phyloP scores from a whole-genome alignment of 2,888 invertebrate species.

The Quadroppia sp. region DNA sequence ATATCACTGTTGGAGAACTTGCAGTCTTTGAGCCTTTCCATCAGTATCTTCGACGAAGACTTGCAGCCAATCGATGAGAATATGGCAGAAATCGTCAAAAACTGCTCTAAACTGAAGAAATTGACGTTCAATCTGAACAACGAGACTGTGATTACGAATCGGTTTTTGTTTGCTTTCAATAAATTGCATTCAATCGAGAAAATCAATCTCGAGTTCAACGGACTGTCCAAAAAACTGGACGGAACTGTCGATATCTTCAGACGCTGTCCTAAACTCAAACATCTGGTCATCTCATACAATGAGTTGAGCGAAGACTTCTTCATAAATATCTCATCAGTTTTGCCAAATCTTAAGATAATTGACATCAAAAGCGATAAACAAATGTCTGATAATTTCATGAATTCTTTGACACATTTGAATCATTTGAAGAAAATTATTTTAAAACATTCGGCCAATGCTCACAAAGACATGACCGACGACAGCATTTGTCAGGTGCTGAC shows the following conservation, averaged over 20 bases:
- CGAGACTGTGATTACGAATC: slow-evolving; percentile 19
- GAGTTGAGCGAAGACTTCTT: slow-evolving; percentile 26
- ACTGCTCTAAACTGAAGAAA: slow-evolving; percentile 14
- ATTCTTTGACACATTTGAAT: neutral
- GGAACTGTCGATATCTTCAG: slow-evolving; percentile 16
- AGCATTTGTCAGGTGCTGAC: neutral
- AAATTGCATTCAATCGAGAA: slow-evolving; percentile 25
- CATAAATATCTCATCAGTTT: slow-evolving; percentile 1
- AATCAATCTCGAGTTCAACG: slow-evolving; percentile 26
- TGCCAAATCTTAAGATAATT: slow-evolving; percentile 11
- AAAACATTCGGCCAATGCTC: slow-evolving; percentile 1
- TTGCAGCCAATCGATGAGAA: slow-evolving; percentile 8
- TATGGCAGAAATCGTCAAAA: slow-evolving; percentile 2
- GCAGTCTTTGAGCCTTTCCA: neutral
- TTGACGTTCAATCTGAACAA: slow-evolving; percentile 13
- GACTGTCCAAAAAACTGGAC: slow-evolving; percentile 23
- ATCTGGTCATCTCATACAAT: slow-evolving; percentile 17
- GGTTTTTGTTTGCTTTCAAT: neutral
- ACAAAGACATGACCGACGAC: slow-evolving; percentile 12
- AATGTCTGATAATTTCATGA: slow-evolving; percentile 9
- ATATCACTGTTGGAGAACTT: slow-evolving; percentile 20
- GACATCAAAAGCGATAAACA: slow-evolving; percentile 22
- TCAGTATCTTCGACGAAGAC: slow-evolving; percentile 30
- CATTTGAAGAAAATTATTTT: neutral
- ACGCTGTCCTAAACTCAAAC: slow-evolving; percentile 2